Percentiles rank a stretch among this genome's conserved stretches.
phyloP scores from a whole-genome alignment of 2,888 invertebrate genomes.

The Hypolimnas misippus region DNA sequence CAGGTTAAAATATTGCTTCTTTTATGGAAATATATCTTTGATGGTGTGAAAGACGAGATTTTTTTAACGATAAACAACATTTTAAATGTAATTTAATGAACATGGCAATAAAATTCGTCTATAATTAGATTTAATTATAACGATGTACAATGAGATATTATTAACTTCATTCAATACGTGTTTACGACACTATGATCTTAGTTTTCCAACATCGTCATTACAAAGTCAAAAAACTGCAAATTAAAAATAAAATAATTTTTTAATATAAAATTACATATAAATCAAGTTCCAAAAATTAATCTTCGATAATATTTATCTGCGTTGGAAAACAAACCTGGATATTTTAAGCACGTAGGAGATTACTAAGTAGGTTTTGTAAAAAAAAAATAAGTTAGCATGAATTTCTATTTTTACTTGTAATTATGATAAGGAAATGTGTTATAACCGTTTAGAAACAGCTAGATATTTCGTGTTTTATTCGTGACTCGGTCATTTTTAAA shows the following conservation, averaged over 20 bases:
- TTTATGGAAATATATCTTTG: too few relatives aligned
- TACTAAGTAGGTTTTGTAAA: conserved; percentile 55
- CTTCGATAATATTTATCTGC: conserved; percentile 22
- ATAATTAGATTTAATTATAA: conserved; percentile 27
- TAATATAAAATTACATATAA: background rate
- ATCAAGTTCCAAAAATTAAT: background rate
- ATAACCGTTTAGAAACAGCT: conserved; percentile 63
- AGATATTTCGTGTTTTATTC: conserved; percentile 55
- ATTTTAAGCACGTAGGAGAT: conserved; percentile 55
- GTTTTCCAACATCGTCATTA: conserved; percentile 40
- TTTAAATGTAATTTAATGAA: conserved; percentile 18
- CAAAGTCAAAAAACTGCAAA: conserved; percentile 14
- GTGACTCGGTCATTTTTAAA: conserved; percentile 19
- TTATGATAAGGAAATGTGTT: conserved; percentile 53
- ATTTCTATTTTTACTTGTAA: conserved; percentile 64
- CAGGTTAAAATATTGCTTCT: too few relatives aligned
- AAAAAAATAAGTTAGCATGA: conserved; percentile 71
- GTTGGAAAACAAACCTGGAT: conserved; percentile 42
- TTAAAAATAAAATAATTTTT: conserved; percentile 36
- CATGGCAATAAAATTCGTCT: conserved; percentile 33
- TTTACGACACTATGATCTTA: conserved; percentile 53
- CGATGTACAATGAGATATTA: conserved; percentile 43
- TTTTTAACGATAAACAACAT: conserved; percentile 12
- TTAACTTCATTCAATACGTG: conserved; percentile 31
- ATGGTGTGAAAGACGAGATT: too few relatives aligned